Base-by-base conservation (phyloP, 1,140 invertebrate genomes). In the Trichoplusia ni region DNA sequence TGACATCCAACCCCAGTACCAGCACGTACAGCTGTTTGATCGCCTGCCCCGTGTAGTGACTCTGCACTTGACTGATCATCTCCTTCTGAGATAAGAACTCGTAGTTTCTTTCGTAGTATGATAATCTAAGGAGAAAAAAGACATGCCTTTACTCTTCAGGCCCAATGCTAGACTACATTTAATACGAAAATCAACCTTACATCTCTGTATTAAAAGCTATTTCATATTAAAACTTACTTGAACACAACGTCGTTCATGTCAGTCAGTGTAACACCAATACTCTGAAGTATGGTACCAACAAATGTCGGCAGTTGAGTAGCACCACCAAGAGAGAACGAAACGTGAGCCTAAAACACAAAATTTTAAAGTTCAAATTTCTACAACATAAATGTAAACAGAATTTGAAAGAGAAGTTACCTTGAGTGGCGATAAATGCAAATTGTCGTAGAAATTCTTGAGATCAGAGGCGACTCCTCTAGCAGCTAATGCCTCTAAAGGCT, bases 231-330 rank as follows among this genome's bases (percentile, higher is more conserved):
- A n/a, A n/a, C 54, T 91, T 91, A 97, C 96, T 97, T 99, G 91
- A 99, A 99, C n/a, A 99, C 95, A 58, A 99, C 98, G 91, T 99
- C 98, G 75, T 99, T 98, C 75, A 99, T 95, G 90, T 99, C 99
- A 1, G 98, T 99, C 8, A 99, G 89, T 0, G 98, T 99, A 0
- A 98, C 97, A 5, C 99, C 99, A 19, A 99, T 95, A 88, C 97
- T 97, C 90, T 99, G 97, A 4, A 99, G 90, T 56, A 99, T 89
- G 13, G 98, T 94, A 63, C 96, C 96, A 3, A 98, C 81, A 72
- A 98, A 93, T 3, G 86, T 81, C 61, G 84, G 93, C 78, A 83
- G 81, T 84, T 83, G 89, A 70, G 84, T 92, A 64, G 76, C 93
- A 71, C 89, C 93, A 73, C 81, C 95, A 92, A 92, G 88, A 0